Evolutionary conservation across 2,113 vertebrate species (phyloP).

Genomic region (Upupa epops): DNA sequence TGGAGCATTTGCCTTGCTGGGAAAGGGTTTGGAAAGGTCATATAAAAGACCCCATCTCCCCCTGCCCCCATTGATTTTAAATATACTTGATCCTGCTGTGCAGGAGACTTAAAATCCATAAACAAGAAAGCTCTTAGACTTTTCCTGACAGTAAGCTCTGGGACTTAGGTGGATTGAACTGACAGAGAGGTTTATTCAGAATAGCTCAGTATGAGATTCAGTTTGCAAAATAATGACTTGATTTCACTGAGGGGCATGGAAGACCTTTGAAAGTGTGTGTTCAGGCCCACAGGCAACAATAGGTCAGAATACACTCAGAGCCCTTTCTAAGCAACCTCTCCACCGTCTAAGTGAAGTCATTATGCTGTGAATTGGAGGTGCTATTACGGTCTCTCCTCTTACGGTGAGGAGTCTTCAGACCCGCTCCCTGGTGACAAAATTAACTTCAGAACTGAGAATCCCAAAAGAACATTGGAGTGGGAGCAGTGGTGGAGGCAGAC

Average conservation of each 20-base stretch:
- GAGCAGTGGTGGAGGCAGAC: neutral
- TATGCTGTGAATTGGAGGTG: neutral
- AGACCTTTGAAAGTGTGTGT: neutral
- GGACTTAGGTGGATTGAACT: neutral
- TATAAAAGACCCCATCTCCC: neutral
- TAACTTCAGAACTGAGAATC: slow-evolving; percentile 3
- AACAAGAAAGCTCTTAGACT: neutral
- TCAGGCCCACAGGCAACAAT: neutral
- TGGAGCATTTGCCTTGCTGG: neutral
- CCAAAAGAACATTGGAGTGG: neutral
- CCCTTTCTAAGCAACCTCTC: neutral
- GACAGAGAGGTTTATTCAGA: slow-evolving; percentile 7
- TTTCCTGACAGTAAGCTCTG: slow-evolving; percentile 5
- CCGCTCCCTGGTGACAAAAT: slow-evolving; percentile 4
- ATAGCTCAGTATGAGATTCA: neutral
- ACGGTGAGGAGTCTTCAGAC: neutral
- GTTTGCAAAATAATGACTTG: slow-evolving; percentile 34
- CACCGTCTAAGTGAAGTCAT: neutral
- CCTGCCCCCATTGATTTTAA: neutral
- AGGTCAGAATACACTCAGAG: neutral
- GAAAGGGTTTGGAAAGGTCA: slow-evolving; percentile 3
- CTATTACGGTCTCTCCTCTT: neutral
- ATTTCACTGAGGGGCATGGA: neutral
- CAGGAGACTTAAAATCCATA: neutral
- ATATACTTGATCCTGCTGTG: neutral